These are phyloP conservation scores for Cossypha niveicapilla DNA, from an alignment of 2,797 vertebrate species.

Conservation along the genomic window DNA sequence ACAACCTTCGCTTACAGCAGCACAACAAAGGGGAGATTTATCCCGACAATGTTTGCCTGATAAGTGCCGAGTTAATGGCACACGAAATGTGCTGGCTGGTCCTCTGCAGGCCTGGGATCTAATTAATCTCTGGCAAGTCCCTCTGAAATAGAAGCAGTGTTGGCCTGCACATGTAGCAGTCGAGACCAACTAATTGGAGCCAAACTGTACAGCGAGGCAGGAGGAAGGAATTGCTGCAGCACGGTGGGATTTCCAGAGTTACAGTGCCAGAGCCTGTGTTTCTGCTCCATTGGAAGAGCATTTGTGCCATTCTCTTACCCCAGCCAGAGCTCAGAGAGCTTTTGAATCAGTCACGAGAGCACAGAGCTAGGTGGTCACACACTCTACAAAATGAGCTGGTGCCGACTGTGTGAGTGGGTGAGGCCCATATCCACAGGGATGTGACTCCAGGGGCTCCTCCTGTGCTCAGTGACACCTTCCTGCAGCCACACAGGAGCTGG, in stretches of 20 bases:
- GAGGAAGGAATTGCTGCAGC: background rate
- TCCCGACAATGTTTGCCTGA: background rate
- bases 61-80: slow-evolving; percentile 31
- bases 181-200: background rate
- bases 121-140: slow-evolving; percentile 56
- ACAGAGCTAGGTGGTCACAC: too few species aligned
- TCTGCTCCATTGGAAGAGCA: background rate
- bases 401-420: accelerated
- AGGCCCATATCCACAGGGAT: accelerated
- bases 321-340: background rate
- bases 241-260: background rate
- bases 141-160: background rate
- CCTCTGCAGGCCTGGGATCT: slow-evolving; percentile 14
- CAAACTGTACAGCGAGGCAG: background rate
- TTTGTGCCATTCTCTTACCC: background rate
- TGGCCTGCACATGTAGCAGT: slow-evolving; percentile 8
- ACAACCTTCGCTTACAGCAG: background rate
- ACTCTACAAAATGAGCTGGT: accelerated
- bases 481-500: background rate
- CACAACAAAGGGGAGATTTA: background rate
- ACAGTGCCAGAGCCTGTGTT: background rate
- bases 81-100: background rate
- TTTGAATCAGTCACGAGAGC: background rate
- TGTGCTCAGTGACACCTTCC: background rate
- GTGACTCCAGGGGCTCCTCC: accelerated